These are phyloP conservation scores for Machaerirhynchus nigripectus DNA, from an alignment of 2,113 vertebrate genomes.

Conservation along the genomic window DNA sequence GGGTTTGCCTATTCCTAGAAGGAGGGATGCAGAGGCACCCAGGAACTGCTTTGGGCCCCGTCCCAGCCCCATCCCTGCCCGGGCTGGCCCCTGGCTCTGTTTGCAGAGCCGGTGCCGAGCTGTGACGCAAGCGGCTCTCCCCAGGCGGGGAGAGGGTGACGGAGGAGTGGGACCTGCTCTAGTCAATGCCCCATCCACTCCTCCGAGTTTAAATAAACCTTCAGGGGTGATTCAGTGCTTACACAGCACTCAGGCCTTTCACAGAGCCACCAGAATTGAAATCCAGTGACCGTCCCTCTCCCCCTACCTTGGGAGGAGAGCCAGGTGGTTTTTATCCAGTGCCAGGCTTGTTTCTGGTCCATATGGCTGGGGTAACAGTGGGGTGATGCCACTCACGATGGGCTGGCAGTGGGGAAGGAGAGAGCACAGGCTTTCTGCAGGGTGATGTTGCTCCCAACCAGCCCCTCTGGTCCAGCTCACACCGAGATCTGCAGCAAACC, in stretches of 20 bases:
- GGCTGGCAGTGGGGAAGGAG: not conserved
- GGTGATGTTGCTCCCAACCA: not conserved
- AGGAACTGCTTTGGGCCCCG: not conserved
- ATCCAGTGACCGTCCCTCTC: fast-evolving
- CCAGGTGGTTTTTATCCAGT: not conserved
- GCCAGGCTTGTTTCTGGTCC: not conserved
- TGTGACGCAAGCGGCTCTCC: not conserved
- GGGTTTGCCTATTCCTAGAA: constrained; percentile 15
- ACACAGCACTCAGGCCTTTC: not conserved
- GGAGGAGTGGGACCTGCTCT: not conserved
- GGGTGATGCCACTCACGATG: fast-evolving
- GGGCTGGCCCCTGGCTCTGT: not conserved
- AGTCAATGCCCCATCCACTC: not conserved
- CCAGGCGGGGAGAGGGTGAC: not conserved
- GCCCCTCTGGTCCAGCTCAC: not conserved
- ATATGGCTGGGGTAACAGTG: not conserved
- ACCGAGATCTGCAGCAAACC: fast-evolving
- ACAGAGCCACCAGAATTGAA: not conserved
- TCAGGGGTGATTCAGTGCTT: not conserved
- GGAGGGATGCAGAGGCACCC: not conserved
- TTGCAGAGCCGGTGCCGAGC: not conserved
- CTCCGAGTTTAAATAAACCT: not conserved
- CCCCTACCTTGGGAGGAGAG: not conserved
- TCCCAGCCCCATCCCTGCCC: not conserved
- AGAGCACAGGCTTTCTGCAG: not conserved